These are phyloP conservation scores for Harpegnathos saltator DNA, from an alignment of 1,140 invertebrate species.

Conservation along the genomic window DNA sequence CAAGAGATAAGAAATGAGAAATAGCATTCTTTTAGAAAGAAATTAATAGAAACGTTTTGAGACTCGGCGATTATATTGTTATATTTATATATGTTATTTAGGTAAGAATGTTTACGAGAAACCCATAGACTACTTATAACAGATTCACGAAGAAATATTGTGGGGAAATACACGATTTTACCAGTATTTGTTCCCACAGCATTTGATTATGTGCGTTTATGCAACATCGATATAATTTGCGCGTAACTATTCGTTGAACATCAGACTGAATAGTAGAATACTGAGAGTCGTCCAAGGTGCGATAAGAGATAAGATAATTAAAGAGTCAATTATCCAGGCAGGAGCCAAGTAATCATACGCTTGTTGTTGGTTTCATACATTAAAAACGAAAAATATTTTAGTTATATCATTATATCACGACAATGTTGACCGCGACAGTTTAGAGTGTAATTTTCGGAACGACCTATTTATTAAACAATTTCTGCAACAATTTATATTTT, in stretches of 20 bases:
- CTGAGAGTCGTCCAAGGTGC: not conserved
- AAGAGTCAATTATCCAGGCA: conserved; percentile 45
- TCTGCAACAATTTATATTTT: not conserved
- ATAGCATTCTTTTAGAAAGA: no score
- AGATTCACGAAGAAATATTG: not conserved
- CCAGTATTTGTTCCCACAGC: not conserved
- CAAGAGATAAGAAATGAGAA: no score
- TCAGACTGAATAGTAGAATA: not conserved
- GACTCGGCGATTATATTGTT: not conserved
- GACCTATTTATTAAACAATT: not conserved
- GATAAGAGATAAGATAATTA: conserved; percentile 63
- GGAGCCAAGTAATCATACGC: conserved; percentile 2
- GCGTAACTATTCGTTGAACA: not conserved
- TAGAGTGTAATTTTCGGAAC: no score
- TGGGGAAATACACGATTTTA: not conserved
- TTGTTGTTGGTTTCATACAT: not conserved
- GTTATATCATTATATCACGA: not conserved
- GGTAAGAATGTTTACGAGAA: no score
- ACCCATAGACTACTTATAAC: no score
- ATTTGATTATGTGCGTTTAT: not conserved
- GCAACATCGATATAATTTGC: conserved; percentile 6
- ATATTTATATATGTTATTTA: not conserved
- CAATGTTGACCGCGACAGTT: no score
- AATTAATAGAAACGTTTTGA: no score
- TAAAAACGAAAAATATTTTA: not conserved